Percentiles rank a stretch among this genome's conserved stretches.
These are phyloP conservation scores for Lypha dubia DNA, from an alignment of 2,888 invertebrate species.

Conservation along the genomic window DNA sequence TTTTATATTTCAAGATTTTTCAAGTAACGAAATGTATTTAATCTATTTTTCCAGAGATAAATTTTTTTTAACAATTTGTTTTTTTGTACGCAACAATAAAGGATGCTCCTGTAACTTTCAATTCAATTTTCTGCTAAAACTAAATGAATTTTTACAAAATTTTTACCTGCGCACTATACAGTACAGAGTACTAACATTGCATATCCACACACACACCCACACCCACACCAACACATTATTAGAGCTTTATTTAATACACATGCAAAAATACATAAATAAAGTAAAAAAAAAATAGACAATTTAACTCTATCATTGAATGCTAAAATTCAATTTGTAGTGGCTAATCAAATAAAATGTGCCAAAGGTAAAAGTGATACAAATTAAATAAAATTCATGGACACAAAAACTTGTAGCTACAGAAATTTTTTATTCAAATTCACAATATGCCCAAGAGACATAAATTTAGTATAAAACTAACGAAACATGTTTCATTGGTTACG, in stretches of 20 bases:
- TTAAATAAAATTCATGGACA: constrained; percentile 59
- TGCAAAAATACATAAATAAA: not conserved
- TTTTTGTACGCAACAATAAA: constrained; percentile 29
- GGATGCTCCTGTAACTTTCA: constrained; percentile 28
- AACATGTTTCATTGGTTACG: constrained; percentile 11
- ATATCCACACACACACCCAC: not conserved
- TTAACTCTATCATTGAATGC: constrained; percentile 44
- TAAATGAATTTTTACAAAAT: constrained; percentile 10
- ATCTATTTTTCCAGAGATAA: too few relatives aligned
- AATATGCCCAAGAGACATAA: constrained; percentile 59
- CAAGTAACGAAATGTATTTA: too few relatives aligned
- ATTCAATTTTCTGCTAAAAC: constrained; percentile 39
- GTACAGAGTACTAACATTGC: not conserved
- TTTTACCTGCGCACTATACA: constrained; percentile 1
- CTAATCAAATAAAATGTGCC: constrained; percentile 65
- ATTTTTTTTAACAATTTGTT: constrained; percentile 3
- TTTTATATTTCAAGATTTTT: too few relatives aligned
- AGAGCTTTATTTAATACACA: not conserved
- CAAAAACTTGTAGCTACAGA: not conserved
- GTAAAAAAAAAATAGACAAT: constrained; percentile 5
- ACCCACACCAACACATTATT: not conserved
- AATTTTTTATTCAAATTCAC: not conserved
- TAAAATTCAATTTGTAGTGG: constrained; percentile 68
- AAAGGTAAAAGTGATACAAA: constrained; percentile 70
- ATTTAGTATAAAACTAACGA: constrained; percentile 23